Conservation (phyloP, 2,797 vertebrate species). For the Phataginus tricuspis region DNA sequence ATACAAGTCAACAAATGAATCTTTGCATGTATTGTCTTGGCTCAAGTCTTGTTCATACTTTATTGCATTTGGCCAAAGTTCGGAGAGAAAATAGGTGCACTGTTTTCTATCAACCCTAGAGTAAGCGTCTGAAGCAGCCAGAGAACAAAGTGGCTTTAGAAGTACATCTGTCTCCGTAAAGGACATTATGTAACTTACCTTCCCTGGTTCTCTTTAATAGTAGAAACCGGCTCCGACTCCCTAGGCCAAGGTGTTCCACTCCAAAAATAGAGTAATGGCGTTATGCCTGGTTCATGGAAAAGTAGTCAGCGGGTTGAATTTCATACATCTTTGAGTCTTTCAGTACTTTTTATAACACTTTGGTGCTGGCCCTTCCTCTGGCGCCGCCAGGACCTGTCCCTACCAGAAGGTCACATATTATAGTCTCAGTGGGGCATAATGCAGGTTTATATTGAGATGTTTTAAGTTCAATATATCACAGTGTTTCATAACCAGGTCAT, state of each 20-base stretch:
- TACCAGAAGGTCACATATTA: too few relatives aligned
- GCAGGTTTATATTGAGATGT: background rate
- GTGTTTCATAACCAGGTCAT: background rate
- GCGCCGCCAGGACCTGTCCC: background rate
- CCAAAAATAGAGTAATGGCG: background rate
- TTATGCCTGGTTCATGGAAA: background rate
- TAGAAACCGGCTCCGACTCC: background rate
- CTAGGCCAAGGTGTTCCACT: background rate
- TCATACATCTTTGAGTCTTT: background rate
- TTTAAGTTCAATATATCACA: background rate
- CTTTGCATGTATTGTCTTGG: fast-evolving
- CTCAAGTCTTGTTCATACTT: background rate
- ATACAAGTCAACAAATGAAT: background rate
- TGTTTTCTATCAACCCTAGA: background rate
- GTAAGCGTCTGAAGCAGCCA: background rate
- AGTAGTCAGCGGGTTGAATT: background rate
- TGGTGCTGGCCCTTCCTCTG: fast-evolving
- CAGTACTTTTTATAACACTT: background rate
- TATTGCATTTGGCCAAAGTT: background rate
- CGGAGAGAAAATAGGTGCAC: background rate
- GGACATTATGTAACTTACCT: background rate
- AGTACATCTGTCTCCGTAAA: background rate
- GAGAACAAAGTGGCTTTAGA: background rate
- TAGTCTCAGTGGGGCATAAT: fast-evolving
- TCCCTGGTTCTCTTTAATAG: background rate